Evolutionary conservation across 2,888 invertebrate genomes (phyloP).

Genomic region (Sarcophaga caerulescens): DNA sequence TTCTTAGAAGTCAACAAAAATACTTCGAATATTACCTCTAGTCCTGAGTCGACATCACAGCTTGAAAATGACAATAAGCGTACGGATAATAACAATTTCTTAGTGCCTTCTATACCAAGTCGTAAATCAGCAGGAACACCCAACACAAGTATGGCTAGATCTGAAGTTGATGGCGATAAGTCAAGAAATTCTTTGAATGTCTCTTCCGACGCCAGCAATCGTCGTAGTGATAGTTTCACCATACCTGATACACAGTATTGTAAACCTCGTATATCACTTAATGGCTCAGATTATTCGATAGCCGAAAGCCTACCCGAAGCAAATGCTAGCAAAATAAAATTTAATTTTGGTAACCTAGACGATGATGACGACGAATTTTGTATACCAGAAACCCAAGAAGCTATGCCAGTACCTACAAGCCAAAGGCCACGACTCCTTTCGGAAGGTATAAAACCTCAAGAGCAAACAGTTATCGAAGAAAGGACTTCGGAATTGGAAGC

Average conservation of each 20-base stretch:
- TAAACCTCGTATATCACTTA: conserved; percentile 32
- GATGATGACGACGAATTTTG: conserved; percentile 72
- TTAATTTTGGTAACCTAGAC: conserved; percentile 29
- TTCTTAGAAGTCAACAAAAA: conserved; percentile 55
- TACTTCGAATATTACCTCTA: conserved; percentile 38
- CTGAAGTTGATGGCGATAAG: conserved; percentile 15
- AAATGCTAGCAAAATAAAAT: conserved; percentile 29
- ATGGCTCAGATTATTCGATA: conserved; percentile 47
- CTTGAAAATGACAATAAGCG: conserved; percentile 9
- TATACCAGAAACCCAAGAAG: conserved; percentile 76
- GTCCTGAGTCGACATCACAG: conserved; percentile 43
- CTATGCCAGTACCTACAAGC: conserved; percentile 8
- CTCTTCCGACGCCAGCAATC: conserved; percentile 34
- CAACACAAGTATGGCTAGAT: conserved; percentile 25
- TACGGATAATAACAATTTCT: conserved; percentile 39
- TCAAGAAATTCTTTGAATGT: conserved; percentile 27
- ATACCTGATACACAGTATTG: conserved; percentile 72
- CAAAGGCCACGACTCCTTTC: neutral
- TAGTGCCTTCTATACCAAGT: conserved; percentile 49
- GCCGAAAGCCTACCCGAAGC: conserved; percentile 60
- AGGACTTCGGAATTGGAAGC: conserved; percentile 19
- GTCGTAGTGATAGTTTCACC: conserved; percentile 69
- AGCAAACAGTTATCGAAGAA: conserved; percentile 37
- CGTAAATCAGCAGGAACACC: neutral
- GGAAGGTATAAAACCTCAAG: neutral